Evolutionary conservation across 2,113 vertebrate genomes (phyloP).

Genomic region (Calonectris borealis): DNA sequence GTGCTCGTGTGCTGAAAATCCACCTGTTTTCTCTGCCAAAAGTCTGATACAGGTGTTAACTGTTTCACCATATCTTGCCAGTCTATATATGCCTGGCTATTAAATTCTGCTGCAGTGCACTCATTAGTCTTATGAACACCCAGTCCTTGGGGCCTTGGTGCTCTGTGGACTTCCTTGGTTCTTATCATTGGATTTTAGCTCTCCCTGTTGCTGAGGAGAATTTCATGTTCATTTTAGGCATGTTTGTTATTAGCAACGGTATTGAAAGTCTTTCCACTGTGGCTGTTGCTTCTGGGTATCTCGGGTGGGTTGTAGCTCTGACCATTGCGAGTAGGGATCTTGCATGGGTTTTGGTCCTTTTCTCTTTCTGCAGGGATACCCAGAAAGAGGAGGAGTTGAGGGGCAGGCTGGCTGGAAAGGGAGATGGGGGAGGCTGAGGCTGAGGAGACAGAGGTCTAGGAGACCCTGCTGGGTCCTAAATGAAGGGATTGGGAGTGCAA

Average conservation of each 20-base stretch:
- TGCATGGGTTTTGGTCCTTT: not conserved
- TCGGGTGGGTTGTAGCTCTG: not conserved
- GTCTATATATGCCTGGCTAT: not conserved
- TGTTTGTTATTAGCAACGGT: not conserved
- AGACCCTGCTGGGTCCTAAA: not conserved
- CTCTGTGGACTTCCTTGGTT: not conserved
- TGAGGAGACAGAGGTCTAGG: not conserved
- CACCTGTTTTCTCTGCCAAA: not conserved
- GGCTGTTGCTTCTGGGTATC: not conserved
- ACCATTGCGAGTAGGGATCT: not conserved
- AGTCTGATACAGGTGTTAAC: not conserved
- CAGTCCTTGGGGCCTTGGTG: not conserved
- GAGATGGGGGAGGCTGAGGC: not conserved
- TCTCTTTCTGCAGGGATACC: not conserved
- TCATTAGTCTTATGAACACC: not conserved
- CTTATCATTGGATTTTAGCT: not conserved
- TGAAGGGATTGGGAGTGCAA: not conserved
- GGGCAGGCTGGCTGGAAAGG: not conserved
- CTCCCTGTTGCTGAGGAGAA: not conserved
- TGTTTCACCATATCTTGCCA: not conserved
- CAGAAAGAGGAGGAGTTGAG: not conserved
- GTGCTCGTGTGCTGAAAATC: not conserved
- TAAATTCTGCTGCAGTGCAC: not conserved
- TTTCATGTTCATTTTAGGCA: not conserved
- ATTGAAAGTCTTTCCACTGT: not conserved